Base-by-base conservation (phyloP, 1,140 invertebrate species). In the Carposina sasakii region DNA sequence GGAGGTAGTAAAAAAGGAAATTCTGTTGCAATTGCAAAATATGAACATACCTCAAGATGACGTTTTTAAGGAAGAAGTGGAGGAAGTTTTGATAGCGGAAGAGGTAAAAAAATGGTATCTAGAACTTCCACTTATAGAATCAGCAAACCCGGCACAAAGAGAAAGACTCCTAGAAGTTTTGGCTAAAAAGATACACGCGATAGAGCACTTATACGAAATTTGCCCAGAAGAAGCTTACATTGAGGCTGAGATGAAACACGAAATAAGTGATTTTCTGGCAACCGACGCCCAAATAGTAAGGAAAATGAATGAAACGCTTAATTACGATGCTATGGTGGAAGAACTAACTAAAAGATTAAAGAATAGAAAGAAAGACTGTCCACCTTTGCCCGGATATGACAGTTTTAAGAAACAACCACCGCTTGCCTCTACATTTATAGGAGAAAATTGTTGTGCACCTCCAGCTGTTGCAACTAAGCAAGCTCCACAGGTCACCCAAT, bases 81-180 rank as follows among this genome's bases (percentile, higher is more conserved):
- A 72, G 50, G 59, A 69, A 42, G 64, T 76, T 41, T 37, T 72
- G 22, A 22, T 76, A 34, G 57, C 57, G 1, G 39, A 60, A 3
- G 74, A 77, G 56, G 54, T 81, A 13, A 69, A 72, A 16, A 48
- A 72, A 13, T 81, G 76, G 76, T 64, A 71, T 26, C 49, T 43
- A 22, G 60, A 77, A 48, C 53, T 76, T 20, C 72, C 68, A 1
- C 8, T 71, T 5, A 9, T 52, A 22, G 41, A 63, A 12, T 19
- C 36, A 19, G 31, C 42, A 13, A 60, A 69, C 10, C 34, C 52
- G 22, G 43, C 62, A 21, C 41, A 65, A 16, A 67, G 52, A 47
- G 60, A 46, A 30, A 62, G 53, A 41, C 33, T 64, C 31, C 57
- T 53, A 47, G 62, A 74, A 30, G 17, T 47, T 17, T 52, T 79